Evolutionary conservation across 2,113 vertebrate species (phyloP).

Genomic region (Ammospiza nelsoni): DNA sequence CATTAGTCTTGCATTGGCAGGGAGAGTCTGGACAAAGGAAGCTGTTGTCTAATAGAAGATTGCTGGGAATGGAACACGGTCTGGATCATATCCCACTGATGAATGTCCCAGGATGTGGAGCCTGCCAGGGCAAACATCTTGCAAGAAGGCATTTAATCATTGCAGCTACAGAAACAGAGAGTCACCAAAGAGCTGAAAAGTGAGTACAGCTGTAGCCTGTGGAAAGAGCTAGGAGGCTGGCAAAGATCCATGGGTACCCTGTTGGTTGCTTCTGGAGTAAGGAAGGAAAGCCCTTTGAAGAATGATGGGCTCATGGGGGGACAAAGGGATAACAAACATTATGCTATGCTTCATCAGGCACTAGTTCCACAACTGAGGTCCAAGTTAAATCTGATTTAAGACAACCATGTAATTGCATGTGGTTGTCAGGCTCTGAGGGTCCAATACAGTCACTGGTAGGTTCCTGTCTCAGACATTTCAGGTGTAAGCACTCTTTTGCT

Average conservation of each 20-base stretch:
- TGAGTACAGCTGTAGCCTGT: background rate
- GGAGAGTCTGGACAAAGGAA: background rate
- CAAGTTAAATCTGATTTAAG: background rate
- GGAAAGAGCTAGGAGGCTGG: background rate
- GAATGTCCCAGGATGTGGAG: background rate
- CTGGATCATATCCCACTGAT: background rate
- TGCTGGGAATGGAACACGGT: background rate
- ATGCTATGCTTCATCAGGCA: background rate
- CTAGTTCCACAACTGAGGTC: background rate
- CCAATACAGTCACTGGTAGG: background rate
- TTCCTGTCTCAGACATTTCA: background rate
- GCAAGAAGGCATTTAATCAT: background rate
- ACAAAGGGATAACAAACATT: background rate
- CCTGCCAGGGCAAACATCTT: background rate
- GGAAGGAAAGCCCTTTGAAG: background rate
- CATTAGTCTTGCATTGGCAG: background rate
- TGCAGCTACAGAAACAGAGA: background rate
- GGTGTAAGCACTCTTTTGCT: background rate
- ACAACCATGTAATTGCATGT: background rate
- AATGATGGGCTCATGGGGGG: background rate
- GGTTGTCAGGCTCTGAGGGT: background rate
- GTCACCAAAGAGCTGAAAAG: background rate
- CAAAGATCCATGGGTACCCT: background rate
- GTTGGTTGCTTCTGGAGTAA: background rate
- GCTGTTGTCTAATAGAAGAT: accelerated